These are phyloP conservation scores for Myotis lucifugus DNA, from an alignment of 2,113 vertebrate species.

Conservation along the genomic window DNA sequence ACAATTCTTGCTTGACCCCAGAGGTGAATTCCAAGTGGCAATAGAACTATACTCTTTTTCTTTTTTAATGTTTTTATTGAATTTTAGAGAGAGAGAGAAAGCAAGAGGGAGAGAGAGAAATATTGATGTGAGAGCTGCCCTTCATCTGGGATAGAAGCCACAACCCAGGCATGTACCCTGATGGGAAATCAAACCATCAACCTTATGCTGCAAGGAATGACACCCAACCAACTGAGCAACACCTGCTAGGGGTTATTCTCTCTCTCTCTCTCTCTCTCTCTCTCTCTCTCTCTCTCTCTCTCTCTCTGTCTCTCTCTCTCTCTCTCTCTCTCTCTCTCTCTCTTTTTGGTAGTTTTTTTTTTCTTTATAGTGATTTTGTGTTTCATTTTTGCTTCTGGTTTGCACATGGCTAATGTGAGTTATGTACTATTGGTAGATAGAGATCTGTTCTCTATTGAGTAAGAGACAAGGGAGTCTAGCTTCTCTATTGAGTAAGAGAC, in stretches of 20 bases:
- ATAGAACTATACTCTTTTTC: neutral
- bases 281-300: neutral
- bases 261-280: neutral
- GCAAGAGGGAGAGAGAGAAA: neutral
- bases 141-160: neutral
- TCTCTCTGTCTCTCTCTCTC: neutral
- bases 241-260: neutral
- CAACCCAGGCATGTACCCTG: neutral
- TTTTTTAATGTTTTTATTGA: neutral
- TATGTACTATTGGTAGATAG: neutral
- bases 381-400: constrained; percentile 21
- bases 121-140: neutral
- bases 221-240: neutral
- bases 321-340: neutral
- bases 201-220: neutral
- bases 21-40: neutral
- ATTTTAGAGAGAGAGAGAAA: neutral
- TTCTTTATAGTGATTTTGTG: neutral
- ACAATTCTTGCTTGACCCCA: neutral
- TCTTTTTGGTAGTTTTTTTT: neutral
- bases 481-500: neutral
- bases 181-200: neutral
- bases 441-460: neutral
- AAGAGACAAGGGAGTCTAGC: neutral
- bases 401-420: neutral